Evolutionary conservation across 2,888 invertebrate species (phyloP).

Genomic region (Callosobruchus maculatus): DNA sequence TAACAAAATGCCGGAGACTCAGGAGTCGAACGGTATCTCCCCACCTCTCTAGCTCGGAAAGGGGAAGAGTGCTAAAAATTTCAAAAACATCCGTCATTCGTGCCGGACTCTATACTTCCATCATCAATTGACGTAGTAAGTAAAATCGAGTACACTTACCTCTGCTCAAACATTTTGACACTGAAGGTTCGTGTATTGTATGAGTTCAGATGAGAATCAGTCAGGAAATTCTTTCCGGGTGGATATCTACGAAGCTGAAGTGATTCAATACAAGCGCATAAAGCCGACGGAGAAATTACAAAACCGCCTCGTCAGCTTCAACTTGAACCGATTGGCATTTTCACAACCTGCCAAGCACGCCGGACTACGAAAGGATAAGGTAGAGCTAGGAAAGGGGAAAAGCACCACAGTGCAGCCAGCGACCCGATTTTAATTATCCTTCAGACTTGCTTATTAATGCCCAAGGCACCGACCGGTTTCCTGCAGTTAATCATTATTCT

Average conservation of each 20-base stretch:
- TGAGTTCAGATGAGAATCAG: too few species aligned
- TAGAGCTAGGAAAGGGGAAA: neutral
- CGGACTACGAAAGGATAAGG: neutral
- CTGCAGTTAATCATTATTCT: conserved; percentile 18
- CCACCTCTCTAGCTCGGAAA: too few species aligned
- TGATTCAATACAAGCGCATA: neutral
- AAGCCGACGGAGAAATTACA: neutral
- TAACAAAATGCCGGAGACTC: too few species aligned
- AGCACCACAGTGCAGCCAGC: neutral
- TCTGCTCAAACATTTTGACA: too few species aligned
- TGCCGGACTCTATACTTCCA: too few species aligned
- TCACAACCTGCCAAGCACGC: neutral
- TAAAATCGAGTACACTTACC: too few species aligned
- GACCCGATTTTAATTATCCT: conserved; percentile 1
- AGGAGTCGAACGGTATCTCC: too few species aligned
- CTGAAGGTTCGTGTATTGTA: too few species aligned
- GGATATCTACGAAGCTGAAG: neutral
- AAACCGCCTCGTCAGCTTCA: neutral
- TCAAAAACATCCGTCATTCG: too few species aligned
- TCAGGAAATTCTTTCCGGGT: too few species aligned
- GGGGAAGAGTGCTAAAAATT: too few species aligned
- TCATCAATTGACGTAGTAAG: too few species aligned
- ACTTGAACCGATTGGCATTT: neutral
- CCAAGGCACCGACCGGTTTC: conserved; percentile 4
- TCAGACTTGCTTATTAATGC: neutral